Percentiles rank a stretch among this genome's conserved stretches.
Evolutionary conservation across 2,888 invertebrate genomes (phyloP).

Genomic region (Cryptus armator): DNA sequence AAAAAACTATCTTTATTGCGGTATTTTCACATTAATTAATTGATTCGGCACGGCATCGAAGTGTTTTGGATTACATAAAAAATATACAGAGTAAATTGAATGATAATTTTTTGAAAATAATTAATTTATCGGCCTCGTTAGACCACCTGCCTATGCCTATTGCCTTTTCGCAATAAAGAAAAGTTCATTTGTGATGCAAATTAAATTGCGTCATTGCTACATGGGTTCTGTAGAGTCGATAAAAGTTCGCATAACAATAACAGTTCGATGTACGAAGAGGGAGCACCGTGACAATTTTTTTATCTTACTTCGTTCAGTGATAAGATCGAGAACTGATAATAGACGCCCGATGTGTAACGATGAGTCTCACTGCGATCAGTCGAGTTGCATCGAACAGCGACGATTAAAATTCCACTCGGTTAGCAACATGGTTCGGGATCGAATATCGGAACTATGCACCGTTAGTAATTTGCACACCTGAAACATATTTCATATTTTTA

Average conservation of each 20-base stretch:
- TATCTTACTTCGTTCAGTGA: constrained; percentile 53
- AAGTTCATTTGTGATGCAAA: constrained; percentile 82
- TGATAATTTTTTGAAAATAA: not conserved
- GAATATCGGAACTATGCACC: constrained; percentile 81
- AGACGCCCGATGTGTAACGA: constrained; percentile 36
- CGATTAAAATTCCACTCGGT: constrained; percentile 63
- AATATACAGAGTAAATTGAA: not conserved
- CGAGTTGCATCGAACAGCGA: constrained; percentile 52
- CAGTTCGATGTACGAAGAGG: constrained; percentile 15
- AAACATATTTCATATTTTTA: constrained; percentile 7
- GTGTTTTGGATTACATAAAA: not conserved
- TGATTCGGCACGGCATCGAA: not conserved
- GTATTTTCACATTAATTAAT: not conserved
- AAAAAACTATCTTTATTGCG: not conserved
- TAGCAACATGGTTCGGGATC: constrained; percentile 82
- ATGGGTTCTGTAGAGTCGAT: not conserved
- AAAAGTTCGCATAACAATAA: not conserved
- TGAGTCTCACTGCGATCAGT: constrained; percentile 23
- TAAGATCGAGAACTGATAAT: constrained; percentile 60
- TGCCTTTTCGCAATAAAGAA: constrained; percentile 54
- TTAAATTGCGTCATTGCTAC: constrained; percentile 66
- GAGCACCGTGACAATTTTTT: constrained; percentile 28
- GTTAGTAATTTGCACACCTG: constrained; percentile 78
- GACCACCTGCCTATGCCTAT: constrained; percentile 76
- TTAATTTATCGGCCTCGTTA: not conserved